Percentiles rank a stretch among this genome's conserved stretches.
These are phyloP conservation scores for Gadus macrocephalus DNA, from an alignment of 2,113 vertebrate species.

Conservation along the genomic window DNA sequence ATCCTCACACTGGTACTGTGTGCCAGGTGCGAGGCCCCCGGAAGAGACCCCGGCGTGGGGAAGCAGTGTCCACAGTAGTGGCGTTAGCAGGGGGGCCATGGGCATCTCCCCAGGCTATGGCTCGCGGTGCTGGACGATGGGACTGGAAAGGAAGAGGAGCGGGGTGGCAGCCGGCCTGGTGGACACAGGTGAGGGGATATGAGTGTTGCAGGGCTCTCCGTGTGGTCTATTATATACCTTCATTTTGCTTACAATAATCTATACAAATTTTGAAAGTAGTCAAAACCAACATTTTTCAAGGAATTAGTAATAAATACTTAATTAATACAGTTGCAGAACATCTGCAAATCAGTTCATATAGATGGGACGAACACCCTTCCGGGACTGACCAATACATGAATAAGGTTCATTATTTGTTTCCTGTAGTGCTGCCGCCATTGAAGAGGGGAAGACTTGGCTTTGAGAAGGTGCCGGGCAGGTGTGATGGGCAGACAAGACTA, in stretches of 20 bases:
- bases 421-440: slow-evolving; percentile 52
- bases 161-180: slow-evolving; percentile 15
- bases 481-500: slow-evolving; percentile 89
- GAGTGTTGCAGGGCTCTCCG: no score
- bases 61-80: slow-evolving; percentile 12
- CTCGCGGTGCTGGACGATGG: slow-evolving; percentile 31
- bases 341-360: no score
- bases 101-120: slow-evolving; percentile 16
- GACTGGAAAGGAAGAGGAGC: slow-evolving; percentile 64
- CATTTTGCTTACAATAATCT: no score
- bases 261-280: no score
- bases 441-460: slow-evolving; percentile 80
- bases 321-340: no score
- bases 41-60: not conserved
- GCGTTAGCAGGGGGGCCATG: not conserved
- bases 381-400: no score
- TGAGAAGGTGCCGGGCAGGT: slow-evolving; percentile 85
- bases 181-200: slow-evolving; percentile 34
- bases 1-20: slow-evolving; percentile 2
- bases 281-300: no score
- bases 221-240: no score
- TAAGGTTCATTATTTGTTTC: not conserved
- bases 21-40: not conserved
- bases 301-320: no score
- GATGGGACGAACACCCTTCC: no score